Evolutionary conservation across 2,797 vertebrate species (phyloP).

Genomic region (Centropyge bicolor): DNA sequence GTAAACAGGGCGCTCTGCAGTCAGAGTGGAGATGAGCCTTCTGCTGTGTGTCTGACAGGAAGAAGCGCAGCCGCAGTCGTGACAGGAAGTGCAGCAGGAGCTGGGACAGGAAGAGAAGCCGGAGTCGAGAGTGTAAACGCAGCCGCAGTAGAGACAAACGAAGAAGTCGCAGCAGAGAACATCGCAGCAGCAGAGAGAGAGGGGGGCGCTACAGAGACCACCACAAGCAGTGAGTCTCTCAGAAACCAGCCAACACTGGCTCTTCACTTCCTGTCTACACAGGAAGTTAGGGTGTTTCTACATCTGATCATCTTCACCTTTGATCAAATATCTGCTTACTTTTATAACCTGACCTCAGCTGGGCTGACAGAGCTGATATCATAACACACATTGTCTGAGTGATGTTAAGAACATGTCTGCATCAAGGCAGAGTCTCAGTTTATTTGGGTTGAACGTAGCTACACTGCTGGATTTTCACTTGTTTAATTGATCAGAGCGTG

Average conservation of each 20-base stretch:
- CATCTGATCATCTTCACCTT: too few species aligned
- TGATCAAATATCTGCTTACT: too few species aligned
- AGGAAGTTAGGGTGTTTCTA: neutral
- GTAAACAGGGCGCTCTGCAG: too few species aligned
- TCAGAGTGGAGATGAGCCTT: neutral
- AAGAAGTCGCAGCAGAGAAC: conserved; percentile 91
- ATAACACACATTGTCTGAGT: too few species aligned
- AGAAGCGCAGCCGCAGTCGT: conserved; percentile 62
- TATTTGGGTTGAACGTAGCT: too few species aligned
- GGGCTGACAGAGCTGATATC: too few species aligned
- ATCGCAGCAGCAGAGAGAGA: conserved; percentile 89
- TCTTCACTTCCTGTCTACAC: neutral
- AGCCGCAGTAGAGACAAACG: conserved; percentile 90
- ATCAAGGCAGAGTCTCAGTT: too few species aligned
- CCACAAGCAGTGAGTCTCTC: conserved; percentile 87
- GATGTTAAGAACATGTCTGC: too few species aligned
- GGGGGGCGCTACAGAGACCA: conserved; percentile 89
- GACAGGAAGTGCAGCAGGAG: conserved; percentile 91
- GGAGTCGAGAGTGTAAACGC: conserved; percentile 87
- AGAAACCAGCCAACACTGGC: too few species aligned
- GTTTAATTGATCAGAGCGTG: too few species aligned
- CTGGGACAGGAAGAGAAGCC: conserved; percentile 90
- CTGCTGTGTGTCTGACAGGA: conserved; percentile 45
- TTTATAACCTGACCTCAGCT: too few species aligned
- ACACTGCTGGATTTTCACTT: too few species aligned